Percentiles rank a stretch among this genome's conserved stretches.
phyloP scores from a whole-genome alignment of 2,797 vertebrate species.

The Merluccius polli region DNA sequence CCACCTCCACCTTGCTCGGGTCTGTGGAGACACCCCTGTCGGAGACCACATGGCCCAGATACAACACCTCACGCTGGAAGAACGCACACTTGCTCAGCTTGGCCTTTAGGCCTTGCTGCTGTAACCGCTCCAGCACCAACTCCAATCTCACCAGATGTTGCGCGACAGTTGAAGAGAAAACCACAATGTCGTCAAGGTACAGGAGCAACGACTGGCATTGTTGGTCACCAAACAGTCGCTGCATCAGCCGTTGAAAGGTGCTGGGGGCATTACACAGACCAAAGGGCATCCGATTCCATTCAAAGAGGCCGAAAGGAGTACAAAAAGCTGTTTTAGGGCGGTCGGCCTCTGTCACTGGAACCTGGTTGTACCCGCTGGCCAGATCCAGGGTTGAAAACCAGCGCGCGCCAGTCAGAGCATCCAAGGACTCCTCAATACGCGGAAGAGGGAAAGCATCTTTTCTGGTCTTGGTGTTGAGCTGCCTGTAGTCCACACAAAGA shows the following conservation, averaged over 20 bases:
- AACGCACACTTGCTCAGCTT: too few relatives aligned
- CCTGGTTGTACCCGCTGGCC: slow-evolving; percentile 8
- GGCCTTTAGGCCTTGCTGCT: too few relatives aligned
- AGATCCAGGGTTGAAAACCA: slow-evolving; percentile 5
- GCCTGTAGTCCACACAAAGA: not conserved
- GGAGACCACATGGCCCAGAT: too few relatives aligned
- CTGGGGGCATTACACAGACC: too few relatives aligned
- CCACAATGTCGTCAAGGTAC: not conserved
- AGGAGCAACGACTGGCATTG: slow-evolving; percentile 5
- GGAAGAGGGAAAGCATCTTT: not conserved
- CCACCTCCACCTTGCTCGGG: too few relatives aligned
- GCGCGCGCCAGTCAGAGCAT: not conserved
- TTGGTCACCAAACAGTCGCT: slow-evolving; percentile 22
- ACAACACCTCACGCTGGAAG: too few relatives aligned
- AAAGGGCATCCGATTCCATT: slow-evolving; percentile 13
- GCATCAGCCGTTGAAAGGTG: not conserved
- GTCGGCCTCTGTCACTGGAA: not conserved
- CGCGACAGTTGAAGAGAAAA: not conserved
- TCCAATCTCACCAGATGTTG: slow-evolving; percentile 1
- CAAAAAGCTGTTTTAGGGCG: not conserved
- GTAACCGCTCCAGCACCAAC: too few relatives aligned
- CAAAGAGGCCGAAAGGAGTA: not conserved
- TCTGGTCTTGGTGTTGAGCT: not conserved
- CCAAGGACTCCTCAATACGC: not conserved
- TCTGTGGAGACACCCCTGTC: too few relatives aligned